These are phyloP conservation scores for Mobula birostris DNA, from an alignment of 2,113 vertebrate species.

Conservation along the genomic window DNA sequence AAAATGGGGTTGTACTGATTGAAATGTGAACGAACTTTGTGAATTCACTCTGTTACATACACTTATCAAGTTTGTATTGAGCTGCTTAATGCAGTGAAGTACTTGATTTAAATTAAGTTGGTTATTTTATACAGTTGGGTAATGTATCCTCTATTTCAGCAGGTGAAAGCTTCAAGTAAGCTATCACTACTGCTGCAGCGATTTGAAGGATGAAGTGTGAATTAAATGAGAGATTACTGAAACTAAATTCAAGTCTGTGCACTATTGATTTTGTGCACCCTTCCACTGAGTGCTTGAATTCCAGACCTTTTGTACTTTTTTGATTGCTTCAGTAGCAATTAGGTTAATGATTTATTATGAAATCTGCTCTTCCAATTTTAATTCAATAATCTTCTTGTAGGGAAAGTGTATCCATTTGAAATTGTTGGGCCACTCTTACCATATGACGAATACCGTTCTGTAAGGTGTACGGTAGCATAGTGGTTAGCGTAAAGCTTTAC, in stretches of 20 bases:
- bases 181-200: neutral
- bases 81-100: neutral
- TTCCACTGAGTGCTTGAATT: neutral
- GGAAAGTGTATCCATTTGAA: neutral
- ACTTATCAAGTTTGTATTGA: neutral
- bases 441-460: too few species aligned
- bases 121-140: neutral
- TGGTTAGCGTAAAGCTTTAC: too few species aligned
- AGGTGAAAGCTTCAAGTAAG: neutral
- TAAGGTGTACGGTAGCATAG: too few species aligned
- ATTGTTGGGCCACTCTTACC: too few species aligned
- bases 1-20: neutral
- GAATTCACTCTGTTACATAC: neutral
- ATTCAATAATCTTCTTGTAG: neutral
- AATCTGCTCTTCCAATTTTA: constrained; percentile 2
- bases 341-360: neutral
- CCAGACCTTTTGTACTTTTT: neutral
- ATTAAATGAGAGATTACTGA: neutral
- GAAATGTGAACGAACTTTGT: neutral
- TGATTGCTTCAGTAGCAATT: neutral
- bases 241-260: neutral
- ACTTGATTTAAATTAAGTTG: neutral
- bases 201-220: neutral
- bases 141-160: neutral
- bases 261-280: too few species aligned